Conservation (phyloP, 1,140 invertebrate species). For the Drosophila grimshawi region DNA sequence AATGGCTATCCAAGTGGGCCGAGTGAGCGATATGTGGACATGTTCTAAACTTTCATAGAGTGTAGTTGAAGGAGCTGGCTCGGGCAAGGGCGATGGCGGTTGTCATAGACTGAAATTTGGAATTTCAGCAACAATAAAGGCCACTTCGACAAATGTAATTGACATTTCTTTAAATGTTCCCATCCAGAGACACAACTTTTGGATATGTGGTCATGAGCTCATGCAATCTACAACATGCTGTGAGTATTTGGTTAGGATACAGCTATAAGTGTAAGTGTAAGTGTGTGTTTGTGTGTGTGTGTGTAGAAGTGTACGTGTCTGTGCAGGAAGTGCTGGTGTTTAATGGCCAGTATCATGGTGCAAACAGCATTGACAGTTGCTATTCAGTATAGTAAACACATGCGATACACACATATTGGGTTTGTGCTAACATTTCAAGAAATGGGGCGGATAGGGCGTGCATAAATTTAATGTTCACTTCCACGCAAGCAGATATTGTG, state of each 20-base stretch:
- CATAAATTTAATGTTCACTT: constrained; percentile 3
- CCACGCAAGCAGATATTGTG: neutral
- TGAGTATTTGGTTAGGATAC: constrained; percentile 22
- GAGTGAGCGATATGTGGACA: constrained; percentile 6
- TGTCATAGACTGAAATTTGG: constrained; percentile 39
- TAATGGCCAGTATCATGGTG: constrained; percentile 43
- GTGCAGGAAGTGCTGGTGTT: constrained; percentile 35
- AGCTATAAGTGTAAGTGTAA: constrained; percentile 4
- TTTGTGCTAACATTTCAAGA: constrained; percentile 1
- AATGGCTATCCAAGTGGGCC: constrained; percentile 17
- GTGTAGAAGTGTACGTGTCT: constrained; percentile 11
- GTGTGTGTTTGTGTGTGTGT: constrained; percentile 16
- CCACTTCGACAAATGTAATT: constrained; percentile 52
- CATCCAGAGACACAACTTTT: constrained; percentile 37
- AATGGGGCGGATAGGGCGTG: constrained; percentile 11
- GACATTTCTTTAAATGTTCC: constrained; percentile 45
- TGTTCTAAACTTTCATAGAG: constrained; percentile 8
- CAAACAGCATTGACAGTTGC: constrained; percentile 41
- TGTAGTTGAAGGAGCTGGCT: neutral
- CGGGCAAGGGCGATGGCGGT: neutral
- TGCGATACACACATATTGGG: constrained; percentile 8
- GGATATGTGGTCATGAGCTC: constrained; percentile 26
- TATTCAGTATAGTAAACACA: constrained; percentile 4
- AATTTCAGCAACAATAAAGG: constrained; percentile 46
- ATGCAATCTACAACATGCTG: constrained; percentile 47